Evolutionary conservation across 2,797 vertebrate species (phyloP), one percentile per base, ranked within the genome.

Genomic region (Capromys pilorides): DNA sequence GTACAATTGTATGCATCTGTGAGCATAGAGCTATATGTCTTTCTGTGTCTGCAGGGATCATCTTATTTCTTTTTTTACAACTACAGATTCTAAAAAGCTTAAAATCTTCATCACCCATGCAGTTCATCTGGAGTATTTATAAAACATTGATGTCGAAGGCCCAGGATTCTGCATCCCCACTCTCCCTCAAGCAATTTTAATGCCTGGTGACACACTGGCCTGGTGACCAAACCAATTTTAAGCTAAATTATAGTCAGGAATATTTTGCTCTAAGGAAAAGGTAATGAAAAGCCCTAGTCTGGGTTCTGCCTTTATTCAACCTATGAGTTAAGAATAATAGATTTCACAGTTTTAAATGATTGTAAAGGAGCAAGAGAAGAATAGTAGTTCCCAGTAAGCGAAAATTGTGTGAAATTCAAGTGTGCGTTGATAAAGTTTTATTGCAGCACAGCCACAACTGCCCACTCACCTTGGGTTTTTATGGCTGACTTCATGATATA

Each of bases 371-470:
- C 18, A 78, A 57, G 18, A 41, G 22, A 33, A 54, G 14, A 94
- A 59, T 21, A 39, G 57, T 73, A 62, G 90, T 88, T 93, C 14
- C 26, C 75, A 41, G 19, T 26, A 82, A 21, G 51, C 41, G 51
- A 96, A 80, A 91, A 83, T 88, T 18, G 64, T n/a, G 69, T 59
- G 41, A 96, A 95, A 90, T 83, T 67, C 33, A 75, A 67, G 3
- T 61, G 33, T 77, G n/a, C 59, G 45, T 54, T 86, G 82, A 75
- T 59, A 59, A 49, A 36, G 5, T 80, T 91, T 83, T 59, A 61
- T 51, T 77, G 41, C 11, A 79, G 88, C n/a, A 22, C 64, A 82
- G 16, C 51, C 61, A 67, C 39, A 66, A 16, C 78, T n/a, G 54
- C 45, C 86, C 41, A 66, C 61, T 71, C 86, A 67, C 7, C 6